Base-by-base conservation (phyloP, 2,113 vertebrate species). In the Channa argus region DNA sequence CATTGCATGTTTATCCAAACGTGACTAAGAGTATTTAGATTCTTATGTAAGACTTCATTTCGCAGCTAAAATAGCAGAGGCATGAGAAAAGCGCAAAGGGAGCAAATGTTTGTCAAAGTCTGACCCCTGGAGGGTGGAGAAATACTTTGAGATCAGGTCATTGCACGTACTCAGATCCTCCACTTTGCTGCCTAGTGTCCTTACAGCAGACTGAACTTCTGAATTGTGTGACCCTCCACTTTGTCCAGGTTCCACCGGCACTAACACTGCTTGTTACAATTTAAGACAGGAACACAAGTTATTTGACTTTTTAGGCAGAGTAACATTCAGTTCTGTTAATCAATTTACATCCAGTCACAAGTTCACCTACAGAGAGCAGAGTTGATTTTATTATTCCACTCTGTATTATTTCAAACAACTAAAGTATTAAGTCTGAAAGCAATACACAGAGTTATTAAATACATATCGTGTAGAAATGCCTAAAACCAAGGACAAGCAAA, bases 131-230 rank as follows among this genome's bases (percentile, higher is more conserved):
- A 99, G 93, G 36, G 98, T 97, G 0, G 96, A 96, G 89, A 97
- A 97, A 0, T 99, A 97, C 93, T 99, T 98, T 75, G 96, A 97
- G 0, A 99, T 98, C 37, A 99, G 92, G 91, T 99, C 98, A 0
- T 98, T 99, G 91, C 98, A 99, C 0, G 98, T 99, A 91, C 96
- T 97, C 70, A 99, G 93, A 70, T 99, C 97, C 79, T 99, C 97
- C 79, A 99, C 96, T n/a, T 99, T 99, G 93, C 96, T 97, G 76
- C 96, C 95, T 1, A 99, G 90, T 0, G 95, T 97, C 38, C 96
- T 92, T 11, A 99, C 94, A 0, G 96, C 96, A 53, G 92, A 96
- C 94, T 99, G 98, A 59, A 99, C 95, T 82, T 99, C 98, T 0
- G 96, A 95, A 77, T 92, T 94, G 74, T 98, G 97, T 60, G 97